Percentiles rank a stretch among this genome's conserved stretches.
Evolutionary conservation across 2,888 invertebrate genomes (phyloP).

Genomic region (Synergus itoensis): DNA sequence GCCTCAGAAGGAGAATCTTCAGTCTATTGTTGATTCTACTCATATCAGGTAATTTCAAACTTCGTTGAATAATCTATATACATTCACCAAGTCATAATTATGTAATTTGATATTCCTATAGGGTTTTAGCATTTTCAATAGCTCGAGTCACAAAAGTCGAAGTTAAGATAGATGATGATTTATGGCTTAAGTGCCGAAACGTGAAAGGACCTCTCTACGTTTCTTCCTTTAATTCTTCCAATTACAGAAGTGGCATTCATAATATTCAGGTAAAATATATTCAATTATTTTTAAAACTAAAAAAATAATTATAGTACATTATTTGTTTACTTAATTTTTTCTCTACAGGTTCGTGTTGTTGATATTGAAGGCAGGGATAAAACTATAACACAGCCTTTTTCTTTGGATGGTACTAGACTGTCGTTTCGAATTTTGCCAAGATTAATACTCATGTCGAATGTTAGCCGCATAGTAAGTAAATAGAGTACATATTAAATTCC

Average conservation of each 20-base stretch:
- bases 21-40: conserved; percentile 84
- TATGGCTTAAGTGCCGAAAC: conserved; percentile 83
- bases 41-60: conserved; percentile 83
- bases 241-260: conserved; percentile 85
- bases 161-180: conserved; percentile 83
- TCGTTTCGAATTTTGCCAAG: conserved; percentile 85
- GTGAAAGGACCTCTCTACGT: conserved; percentile 86
- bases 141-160: conserved; percentile 83
- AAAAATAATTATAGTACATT: too few species aligned
- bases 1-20: conserved; percentile 86
- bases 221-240: conserved; percentile 85
- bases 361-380: conserved; percentile 82
- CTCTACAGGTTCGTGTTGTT: conserved; percentile 80
- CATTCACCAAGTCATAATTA: background rate
- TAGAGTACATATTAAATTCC: too few species aligned
- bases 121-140: conserved; percentile 89
- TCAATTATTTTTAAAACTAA: background rate
- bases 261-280: conserved; percentile 79
- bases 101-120: conserved; percentile 70
- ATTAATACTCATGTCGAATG: conserved; percentile 88
- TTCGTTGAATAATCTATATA: too few species aligned
- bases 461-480: conserved; percentile 85
- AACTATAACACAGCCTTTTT: conserved; percentile 85
- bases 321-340: background rate
- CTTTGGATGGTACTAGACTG: conserved; percentile 85